Percentiles rank a stretch among this genome's conserved stretches.
Conservation (phyloP, 2,113 vertebrate genomes). For the Austrofundulus limnaeus region DNA sequence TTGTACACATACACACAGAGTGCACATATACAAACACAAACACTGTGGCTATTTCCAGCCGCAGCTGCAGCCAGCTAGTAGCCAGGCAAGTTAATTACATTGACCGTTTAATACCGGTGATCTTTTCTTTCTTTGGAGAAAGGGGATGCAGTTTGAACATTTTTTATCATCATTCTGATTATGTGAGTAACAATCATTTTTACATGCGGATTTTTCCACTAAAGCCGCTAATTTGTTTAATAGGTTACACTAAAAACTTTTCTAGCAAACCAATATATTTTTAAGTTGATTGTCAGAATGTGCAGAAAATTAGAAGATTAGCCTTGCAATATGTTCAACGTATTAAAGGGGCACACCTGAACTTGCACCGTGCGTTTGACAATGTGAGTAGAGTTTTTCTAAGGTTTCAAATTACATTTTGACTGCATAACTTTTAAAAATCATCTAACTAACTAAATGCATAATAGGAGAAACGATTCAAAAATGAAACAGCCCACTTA, state of each 20-base stretch:
- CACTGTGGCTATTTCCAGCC: slow-evolving; percentile 54
- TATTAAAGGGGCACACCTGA: slow-evolving; percentile 53
- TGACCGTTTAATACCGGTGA: slow-evolving; percentile 64
- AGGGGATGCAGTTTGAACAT: slow-evolving; percentile 67
- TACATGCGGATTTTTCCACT: slow-evolving; percentile 35
- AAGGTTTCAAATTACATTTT: slow-evolving; percentile 4
- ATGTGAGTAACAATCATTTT: slow-evolving; percentile 34
- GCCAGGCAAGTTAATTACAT: slow-evolving; percentile 72
- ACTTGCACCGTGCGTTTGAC: slow-evolving; percentile 12
- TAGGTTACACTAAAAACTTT: slow-evolving; percentile 69
- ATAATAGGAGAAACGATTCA: background rate
- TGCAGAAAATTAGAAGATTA: slow-evolving; percentile 78
- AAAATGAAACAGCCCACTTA: background rate
- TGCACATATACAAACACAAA: slow-evolving; percentile 55
- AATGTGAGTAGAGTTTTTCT: slow-evolving; percentile 9
- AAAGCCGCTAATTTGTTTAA: slow-evolving; percentile 67
- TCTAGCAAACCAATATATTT: slow-evolving; percentile 73
- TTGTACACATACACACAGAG: slow-evolving; percentile 51
- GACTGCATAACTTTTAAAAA: slow-evolving; percentile 1
- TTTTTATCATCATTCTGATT: slow-evolving; percentile 71
- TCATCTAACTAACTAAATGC: background rate
- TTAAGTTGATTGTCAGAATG: slow-evolving; percentile 78
- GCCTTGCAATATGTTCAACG: slow-evolving; percentile 68
- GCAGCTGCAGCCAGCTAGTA: slow-evolving; percentile 55
- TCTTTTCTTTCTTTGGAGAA: slow-evolving; percentile 52